Evolutionary conservation across 2,113 vertebrate genomes (phyloP).

Genomic region (Pelodiscus sinensis): DNA sequence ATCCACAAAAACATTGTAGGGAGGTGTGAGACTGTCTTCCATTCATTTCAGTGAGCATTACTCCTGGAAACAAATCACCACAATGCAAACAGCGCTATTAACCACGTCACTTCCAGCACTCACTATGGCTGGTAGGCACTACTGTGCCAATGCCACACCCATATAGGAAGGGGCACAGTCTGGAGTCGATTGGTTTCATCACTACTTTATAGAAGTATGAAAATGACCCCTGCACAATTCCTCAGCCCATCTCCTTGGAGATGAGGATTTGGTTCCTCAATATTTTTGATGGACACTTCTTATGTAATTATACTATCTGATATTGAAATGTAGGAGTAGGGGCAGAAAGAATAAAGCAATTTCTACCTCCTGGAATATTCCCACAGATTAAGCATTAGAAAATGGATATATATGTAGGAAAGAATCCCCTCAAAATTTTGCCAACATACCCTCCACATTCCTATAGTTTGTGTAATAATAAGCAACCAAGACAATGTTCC

Average conservation of each 20-base stretch:
- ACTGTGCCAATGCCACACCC: not conserved
- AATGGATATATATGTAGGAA: not conserved
- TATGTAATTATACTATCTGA: not conserved
- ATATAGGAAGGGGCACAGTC: not conserved
- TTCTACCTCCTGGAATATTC: not conserved
- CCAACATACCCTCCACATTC: not conserved
- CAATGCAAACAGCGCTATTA: not conserved
- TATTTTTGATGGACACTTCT: not conserved
- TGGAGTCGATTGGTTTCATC: not conserved
- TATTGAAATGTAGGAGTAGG: not conserved
- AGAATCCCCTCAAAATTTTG: not conserved
- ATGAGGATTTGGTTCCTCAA: not conserved
- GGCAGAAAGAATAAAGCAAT: not conserved
- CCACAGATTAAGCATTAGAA: not conserved
- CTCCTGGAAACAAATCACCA: not conserved
- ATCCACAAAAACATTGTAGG: not conserved
- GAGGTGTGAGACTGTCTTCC: not conserved
- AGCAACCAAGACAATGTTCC: not conserved
- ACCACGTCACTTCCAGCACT: not conserved
- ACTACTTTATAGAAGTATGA: not conserved
- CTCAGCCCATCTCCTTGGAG: not conserved
- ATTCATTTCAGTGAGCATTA: not conserved
- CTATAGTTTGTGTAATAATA: fast-evolving
- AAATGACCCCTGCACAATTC: not conserved
- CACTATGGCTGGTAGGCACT: not conserved